These are phyloP conservation scores for Cheiracanthium punctorium DNA, from an alignment of 2,888 invertebrate species.

Conservation along the genomic window DNA sequence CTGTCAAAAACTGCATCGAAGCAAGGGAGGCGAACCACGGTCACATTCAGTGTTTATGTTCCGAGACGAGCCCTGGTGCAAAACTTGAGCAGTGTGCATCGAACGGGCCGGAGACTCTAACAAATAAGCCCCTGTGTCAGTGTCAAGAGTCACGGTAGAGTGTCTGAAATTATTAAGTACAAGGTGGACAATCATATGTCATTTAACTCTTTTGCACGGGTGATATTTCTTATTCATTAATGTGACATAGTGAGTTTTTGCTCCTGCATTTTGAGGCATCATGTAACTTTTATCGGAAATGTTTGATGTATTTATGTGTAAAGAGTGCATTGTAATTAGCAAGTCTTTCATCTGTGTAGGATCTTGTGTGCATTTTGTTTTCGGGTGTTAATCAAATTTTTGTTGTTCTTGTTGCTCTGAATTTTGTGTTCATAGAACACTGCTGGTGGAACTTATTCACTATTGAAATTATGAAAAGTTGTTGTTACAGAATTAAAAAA, in stretches of 20 bases:
- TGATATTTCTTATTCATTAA: constrained; percentile 49
- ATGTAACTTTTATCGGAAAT: constrained; percentile 18
- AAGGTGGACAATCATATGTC: constrained; percentile 63
- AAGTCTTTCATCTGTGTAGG: not conserved
- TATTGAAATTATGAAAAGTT: too few relatives aligned
- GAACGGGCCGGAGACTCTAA: constrained; percentile 9
- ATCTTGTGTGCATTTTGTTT: not conserved
- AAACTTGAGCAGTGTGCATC: not conserved
- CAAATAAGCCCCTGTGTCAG: constrained; percentile 20
- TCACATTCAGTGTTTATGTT: constrained; percentile 20
- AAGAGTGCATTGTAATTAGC: not conserved
- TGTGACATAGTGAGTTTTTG: constrained; percentile 1
- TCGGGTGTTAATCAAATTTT: too few relatives aligned
- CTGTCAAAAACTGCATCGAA: not conserved
- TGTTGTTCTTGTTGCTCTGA: too few relatives aligned
- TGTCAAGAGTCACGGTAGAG: constrained; percentile 28
- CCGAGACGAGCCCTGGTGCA: not conserved
- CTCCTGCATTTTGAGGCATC: constrained; percentile 3
- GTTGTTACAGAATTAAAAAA: too few relatives aligned
- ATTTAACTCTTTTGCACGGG: constrained; percentile 52
- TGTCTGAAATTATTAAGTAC: not conserved
- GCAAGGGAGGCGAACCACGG: not conserved
- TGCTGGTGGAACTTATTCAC: too few relatives aligned
- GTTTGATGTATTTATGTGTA: not conserved
- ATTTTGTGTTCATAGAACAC: too few relatives aligned